Percentiles rank a stretch among this genome's conserved stretches.
These are phyloP conservation scores for Ethmia dodecea DNA, from an alignment of 2,888 invertebrate species.

Conservation along the genomic window DNA sequence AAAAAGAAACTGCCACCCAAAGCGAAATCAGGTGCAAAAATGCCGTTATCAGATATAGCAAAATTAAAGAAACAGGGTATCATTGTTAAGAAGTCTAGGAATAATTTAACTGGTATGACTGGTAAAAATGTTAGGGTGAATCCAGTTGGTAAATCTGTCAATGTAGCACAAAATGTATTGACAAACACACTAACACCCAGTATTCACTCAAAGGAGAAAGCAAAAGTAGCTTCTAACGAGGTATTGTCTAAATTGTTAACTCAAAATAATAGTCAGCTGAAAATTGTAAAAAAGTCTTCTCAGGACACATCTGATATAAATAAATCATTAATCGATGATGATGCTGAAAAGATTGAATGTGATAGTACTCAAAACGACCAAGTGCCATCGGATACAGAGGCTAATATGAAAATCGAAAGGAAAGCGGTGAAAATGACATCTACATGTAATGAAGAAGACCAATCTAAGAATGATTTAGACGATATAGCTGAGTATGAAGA, in stretches of 20 bases:
- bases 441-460: no score
- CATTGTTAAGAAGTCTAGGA: constrained; percentile 57
- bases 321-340: no score
- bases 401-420: no score
- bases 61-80: constrained; percentile 65
- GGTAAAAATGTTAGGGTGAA: constrained; percentile 8
- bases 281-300: constrained; percentile 51
- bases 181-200: not conserved
- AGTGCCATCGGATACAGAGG: no score
- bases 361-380: no score
- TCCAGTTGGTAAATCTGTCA: constrained; percentile 10
- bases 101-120: no score
- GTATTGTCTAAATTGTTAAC: constrained; percentile 57
- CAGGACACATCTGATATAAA: constrained; percentile 19
- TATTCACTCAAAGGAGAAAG: constrained; percentile 13
- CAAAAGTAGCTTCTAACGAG: constrained; percentile 33
- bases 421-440: no score
- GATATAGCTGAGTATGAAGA: no score
- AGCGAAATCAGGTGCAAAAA: constrained; percentile 25
- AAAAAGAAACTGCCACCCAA: constrained; percentile 36
- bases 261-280: constrained; percentile 61
- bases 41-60: constrained; percentile 43
- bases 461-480: no score
- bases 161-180: not conserved
- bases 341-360: no score